Percentiles rank a stretch among this genome's conserved stretches.
Evolutionary conservation across 2,888 invertebrate species (phyloP).

Genomic region (Tricholauxania praeusta): DNA sequence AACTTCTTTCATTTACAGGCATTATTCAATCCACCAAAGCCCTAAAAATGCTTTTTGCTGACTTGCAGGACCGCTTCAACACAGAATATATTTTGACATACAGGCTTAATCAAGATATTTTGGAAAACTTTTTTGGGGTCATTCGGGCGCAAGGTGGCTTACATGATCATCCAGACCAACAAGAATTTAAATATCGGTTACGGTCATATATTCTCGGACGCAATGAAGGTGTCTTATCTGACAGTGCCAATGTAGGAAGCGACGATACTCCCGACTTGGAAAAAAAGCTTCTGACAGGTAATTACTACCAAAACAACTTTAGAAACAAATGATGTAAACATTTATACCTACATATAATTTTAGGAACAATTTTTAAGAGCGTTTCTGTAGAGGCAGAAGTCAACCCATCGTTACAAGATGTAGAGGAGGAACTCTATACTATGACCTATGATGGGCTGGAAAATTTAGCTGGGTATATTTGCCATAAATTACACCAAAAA

Average conservation of each 20-base stretch:
- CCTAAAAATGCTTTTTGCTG: no score
- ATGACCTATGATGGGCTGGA: conserved; percentile 14
- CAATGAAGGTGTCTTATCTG: no score
- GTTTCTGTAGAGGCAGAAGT: not conserved
- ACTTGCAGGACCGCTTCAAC: no score
- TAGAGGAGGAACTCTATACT: not conserved
- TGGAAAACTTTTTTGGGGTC: conserved; percentile 35
- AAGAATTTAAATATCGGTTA: conserved; percentile 33
- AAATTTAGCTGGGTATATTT: conserved; percentile 23
- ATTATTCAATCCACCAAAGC: no score
- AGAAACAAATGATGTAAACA: not conserved
- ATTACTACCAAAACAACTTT: not conserved
- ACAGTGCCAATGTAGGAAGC: conserved; percentile 25
- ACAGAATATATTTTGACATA: conserved; percentile 26
- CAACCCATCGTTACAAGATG: not conserved
- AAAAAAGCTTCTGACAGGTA: conserved; percentile 3
- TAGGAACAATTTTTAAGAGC: conserved; percentile 3
- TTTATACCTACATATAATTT: not conserved
- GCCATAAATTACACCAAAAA: not conserved
- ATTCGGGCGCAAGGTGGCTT: no score
- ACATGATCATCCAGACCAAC: conserved; percentile 27
- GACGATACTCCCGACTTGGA: no score
- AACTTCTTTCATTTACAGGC: no score
- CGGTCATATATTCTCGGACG: no score
- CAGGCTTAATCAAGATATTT: conserved; percentile 31